Percentiles rank a stretch among this genome's conserved stretches.
These are phyloP conservation scores for Atopsyche davidsoni DNA, from an alignment of 1,140 invertebrate species.

Conservation along the genomic window DNA sequence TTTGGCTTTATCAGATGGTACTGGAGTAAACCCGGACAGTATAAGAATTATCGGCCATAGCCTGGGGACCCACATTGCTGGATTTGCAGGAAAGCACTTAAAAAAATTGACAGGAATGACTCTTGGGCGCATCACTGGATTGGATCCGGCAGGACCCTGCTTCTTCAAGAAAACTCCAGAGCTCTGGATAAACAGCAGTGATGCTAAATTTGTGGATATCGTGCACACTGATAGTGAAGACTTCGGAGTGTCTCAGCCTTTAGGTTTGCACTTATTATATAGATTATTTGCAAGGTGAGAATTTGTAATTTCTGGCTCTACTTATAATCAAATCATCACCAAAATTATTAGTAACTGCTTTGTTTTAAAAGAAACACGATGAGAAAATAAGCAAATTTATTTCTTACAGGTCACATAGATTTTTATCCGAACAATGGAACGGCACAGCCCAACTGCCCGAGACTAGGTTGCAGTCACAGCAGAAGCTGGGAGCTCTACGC, in stretches of 20 bases:
- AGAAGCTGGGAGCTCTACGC: slow-evolving; percentile 56
- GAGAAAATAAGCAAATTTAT: too few relatives aligned
- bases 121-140: slow-evolving; percentile 58
- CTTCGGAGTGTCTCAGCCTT: slow-evolving; percentile 41
- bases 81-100: slow-evolving; percentile 59
- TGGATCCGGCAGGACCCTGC: slow-evolving; percentile 67
- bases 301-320: too few relatives aligned
- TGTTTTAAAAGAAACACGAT: too few relatives aligned
- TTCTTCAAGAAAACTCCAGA: slow-evolving; percentile 51
- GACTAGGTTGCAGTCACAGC: slow-evolving; percentile 55
- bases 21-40: slow-evolving; percentile 34
- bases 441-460: slow-evolving; percentile 42
- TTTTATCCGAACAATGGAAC: slow-evolving; percentile 74
- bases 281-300: too few relatives aligned
- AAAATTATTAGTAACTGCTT: too few relatives aligned
- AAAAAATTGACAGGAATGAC: slow-evolving; percentile 37
- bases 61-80: slow-evolving; percentile 75
- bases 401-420: too few relatives aligned
- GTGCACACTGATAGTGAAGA: slow-evolving; percentile 63
- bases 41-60: slow-evolving; percentile 80
- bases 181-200: slow-evolving; percentile 53
- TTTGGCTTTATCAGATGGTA: not conserved
- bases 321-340: too few relatives aligned
- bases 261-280: slow-evolving; percentile 34
- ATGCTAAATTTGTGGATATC: slow-evolving; percentile 66